Evolutionary conservation across 2,888 invertebrate species (phyloP).

Genomic region (Drosophila mimetica): DNA sequence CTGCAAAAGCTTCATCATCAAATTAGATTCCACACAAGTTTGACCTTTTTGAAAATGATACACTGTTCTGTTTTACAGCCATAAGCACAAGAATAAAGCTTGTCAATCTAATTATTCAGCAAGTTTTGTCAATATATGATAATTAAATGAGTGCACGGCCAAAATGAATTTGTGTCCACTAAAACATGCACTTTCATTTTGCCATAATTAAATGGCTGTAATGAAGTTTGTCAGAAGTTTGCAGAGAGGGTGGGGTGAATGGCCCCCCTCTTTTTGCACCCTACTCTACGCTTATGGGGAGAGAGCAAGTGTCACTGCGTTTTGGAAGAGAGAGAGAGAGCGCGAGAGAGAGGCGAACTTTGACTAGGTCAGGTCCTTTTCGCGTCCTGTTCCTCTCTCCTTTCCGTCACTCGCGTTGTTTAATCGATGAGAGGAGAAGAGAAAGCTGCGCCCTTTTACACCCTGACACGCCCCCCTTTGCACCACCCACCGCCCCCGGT

Average conservation of each 20-base stretch:
- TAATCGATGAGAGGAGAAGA: conserved; percentile 64
- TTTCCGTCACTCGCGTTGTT: conserved; percentile 46
- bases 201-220: conserved; percentile 1
- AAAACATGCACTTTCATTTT: background rate
- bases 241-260: background rate
- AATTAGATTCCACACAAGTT: background rate
- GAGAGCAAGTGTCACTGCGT: background rate
- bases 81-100: background rate
- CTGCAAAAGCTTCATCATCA: background rate
- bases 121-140: background rate
- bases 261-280: background rate
- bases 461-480: background rate
- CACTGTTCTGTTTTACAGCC: background rate
- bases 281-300: background rate
- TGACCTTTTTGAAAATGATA: background rate
- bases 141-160: background rate
- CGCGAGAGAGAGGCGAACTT: conserved; percentile 42
- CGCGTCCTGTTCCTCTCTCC: conserved; percentile 12
- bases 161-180: background rate
- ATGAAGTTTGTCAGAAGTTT: background rate
- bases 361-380: conserved; percentile 67
- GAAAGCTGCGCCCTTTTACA: conserved; percentile 36
- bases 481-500: background rate
- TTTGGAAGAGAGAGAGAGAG: conserved; percentile 2
- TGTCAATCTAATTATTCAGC: background rate